Evolutionary conservation across 2,113 vertebrate genomes (phyloP).

Genomic region (Alectura lathami): DNA sequence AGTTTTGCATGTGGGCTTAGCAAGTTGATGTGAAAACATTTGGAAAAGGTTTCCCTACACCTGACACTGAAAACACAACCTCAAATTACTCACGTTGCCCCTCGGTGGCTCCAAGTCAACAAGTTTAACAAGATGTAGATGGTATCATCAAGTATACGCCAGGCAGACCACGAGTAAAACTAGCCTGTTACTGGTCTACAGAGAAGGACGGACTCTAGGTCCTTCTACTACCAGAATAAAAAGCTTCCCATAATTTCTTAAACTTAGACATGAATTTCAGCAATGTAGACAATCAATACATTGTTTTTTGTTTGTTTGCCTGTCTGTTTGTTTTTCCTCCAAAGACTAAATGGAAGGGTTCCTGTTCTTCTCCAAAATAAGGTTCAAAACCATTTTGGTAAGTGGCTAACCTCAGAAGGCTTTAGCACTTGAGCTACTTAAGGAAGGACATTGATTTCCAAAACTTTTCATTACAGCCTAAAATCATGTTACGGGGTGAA

Average conservation of each 20-base stretch:
- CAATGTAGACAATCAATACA: background rate
- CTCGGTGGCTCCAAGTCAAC: background rate
- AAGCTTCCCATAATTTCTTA: background rate
- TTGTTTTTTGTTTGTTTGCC: background rate
- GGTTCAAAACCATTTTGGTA: background rate
- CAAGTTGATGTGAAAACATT: background rate
- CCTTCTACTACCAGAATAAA: background rate
- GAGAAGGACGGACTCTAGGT: background rate
- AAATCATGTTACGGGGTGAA: background rate
- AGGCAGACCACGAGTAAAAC: background rate
- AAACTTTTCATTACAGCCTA: background rate
- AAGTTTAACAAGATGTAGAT: background rate
- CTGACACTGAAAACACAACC: background rate
- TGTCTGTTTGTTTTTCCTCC: too few species aligned
- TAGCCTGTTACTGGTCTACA: background rate
- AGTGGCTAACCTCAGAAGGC: background rate
- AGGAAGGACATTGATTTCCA: fast-evolving
- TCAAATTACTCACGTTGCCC: background rate
- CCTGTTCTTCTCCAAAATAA: background rate
- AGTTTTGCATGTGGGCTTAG: background rate
- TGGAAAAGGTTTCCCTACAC: background rate
- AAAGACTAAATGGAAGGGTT: background rate
- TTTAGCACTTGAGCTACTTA: background rate
- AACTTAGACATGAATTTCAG: background rate
- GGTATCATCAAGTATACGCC: background rate